These are phyloP conservation scores for Drosophila saltans DNA, from an alignment of 1,140 invertebrate species.

Conservation along the genomic window DNA sequence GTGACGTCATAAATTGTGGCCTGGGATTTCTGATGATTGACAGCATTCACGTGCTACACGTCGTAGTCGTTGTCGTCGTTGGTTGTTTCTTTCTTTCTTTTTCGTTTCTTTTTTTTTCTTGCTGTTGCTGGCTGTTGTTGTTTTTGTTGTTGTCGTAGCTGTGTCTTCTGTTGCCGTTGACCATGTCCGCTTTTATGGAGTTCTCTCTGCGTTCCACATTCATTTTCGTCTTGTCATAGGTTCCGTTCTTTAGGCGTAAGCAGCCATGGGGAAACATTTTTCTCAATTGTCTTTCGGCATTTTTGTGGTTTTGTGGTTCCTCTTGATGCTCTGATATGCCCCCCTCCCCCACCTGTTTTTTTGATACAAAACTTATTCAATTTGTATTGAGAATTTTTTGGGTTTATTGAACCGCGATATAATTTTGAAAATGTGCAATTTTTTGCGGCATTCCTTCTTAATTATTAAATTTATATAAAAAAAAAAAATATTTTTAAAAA, in stretches of 20 bases:
- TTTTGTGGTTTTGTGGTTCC: slow-evolving; percentile 18
- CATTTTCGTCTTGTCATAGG: slow-evolving; percentile 56
- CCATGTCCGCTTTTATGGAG: slow-evolving; percentile 16
- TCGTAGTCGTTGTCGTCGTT: slow-evolving; percentile 39
- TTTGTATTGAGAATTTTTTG: background rate
- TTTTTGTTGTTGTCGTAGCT: slow-evolving; percentile 18
- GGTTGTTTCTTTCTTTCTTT: slow-evolving; percentile 3
- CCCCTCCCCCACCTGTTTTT: background rate
- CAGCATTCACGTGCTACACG: slow-evolving; percentile 78
- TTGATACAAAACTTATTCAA: background rate
- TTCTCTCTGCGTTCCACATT: slow-evolving; percentile 26
- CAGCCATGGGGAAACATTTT: slow-evolving; percentile 5
- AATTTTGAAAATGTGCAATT: background rate
- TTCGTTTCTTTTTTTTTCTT: background rate
- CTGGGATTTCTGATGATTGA: slow-evolving; percentile 63
- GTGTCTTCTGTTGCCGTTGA: background rate
- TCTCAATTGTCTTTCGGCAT: slow-evolving; percentile 20
- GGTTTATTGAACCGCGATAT: background rate
- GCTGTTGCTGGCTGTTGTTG: background rate
- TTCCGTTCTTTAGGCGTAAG: slow-evolving; percentile 24
- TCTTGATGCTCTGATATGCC: slow-evolving; percentile 2
- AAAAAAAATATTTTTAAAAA: background rate
- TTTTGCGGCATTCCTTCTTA: background rate
- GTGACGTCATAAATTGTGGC: slow-evolving; percentile 64
- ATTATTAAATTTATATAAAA: too few relatives aligned